Conservation (phyloP, 2,888 invertebrate species). For the Patella pellucida region DNA sequence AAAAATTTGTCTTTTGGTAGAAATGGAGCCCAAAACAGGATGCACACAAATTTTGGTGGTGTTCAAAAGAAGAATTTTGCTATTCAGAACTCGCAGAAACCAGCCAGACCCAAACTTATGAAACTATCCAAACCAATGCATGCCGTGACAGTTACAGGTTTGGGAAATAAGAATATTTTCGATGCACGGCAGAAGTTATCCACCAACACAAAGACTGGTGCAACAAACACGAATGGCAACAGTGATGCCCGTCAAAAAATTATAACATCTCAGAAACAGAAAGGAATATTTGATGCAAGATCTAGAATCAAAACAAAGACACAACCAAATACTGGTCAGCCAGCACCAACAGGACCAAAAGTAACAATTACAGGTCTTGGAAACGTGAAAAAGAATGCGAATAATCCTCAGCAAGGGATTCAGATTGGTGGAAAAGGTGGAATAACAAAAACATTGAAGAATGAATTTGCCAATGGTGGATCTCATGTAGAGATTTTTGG, state of each 20-base stretch:
- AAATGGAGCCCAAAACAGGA: neutral
- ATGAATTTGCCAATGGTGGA: conserved; percentile 23
- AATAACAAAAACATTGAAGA: conserved; percentile 30
- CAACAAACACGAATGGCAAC: conserved; percentile 24
- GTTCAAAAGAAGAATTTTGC: neutral
- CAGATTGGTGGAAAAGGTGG: neutral
- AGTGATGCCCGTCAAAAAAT: conserved; percentile 40
- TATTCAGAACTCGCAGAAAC: neutral
- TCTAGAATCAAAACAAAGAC: conserved; percentile 40
- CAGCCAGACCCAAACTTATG: neutral
- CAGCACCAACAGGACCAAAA: neutral
- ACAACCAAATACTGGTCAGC: conserved; percentile 27
- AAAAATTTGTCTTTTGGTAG: neutral
- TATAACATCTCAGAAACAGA: conserved; percentile 37
- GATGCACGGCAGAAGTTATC: conserved; percentile 35
- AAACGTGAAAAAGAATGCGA: neutral
- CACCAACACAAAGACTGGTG: conserved; percentile 25
- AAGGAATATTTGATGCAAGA: conserved; percentile 51
- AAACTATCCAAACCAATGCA: neutral
- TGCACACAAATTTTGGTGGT: neutral
- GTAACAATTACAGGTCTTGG: neutral
- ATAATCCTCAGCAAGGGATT: neutral
- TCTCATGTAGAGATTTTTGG: conserved; percentile 23
- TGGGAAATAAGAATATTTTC: conserved; percentile 26
- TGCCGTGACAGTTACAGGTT: neutral